Conservation (phyloP, 30 jellyfish, hydroid and myxozoan genomes). For the Hydra vulgaris region DNA sequence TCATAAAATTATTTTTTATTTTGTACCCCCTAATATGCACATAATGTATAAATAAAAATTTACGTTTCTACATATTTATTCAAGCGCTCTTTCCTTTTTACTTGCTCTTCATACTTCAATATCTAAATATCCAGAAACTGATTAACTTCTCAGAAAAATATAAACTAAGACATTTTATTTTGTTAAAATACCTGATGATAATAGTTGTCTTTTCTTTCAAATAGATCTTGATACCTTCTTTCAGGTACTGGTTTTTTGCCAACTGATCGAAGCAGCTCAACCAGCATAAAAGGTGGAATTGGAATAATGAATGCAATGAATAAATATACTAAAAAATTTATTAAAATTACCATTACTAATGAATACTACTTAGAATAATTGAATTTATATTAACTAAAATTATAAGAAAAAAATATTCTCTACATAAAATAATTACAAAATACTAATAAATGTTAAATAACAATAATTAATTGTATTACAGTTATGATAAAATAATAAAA, state of each 20-base stretch:
- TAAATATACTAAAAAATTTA: slow-evolving; percentile 42
- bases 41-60: too few relatives aligned
- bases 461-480: too few relatives aligned
- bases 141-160: too few relatives aligned
- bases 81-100: slow-evolving; percentile 54
- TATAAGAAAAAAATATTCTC: too few relatives aligned
- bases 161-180: too few relatives aligned
- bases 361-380: background rate
- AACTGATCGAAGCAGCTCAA: slow-evolving; percentile 26
- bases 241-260: slow-evolving; percentile 29
- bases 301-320: slow-evolving; percentile 28
- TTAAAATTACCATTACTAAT: too few relatives aligned
- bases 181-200: slow-evolving; percentile 38
- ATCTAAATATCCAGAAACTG: slow-evolving; percentile 25
- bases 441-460: too few relatives aligned
- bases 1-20: too few relatives aligned
- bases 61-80: slow-evolving; percentile 51
- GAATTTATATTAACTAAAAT: too few relatives aligned
- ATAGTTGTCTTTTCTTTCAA: slow-evolving; percentile 55
- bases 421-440: too few relatives aligned
- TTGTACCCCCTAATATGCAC: too few relatives aligned
- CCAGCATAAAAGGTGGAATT: slow-evolving; percentile 39
- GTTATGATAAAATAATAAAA: too few relatives aligned
- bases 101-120: slow-evolving; percentile 42
- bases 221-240: slow-evolving; percentile 24